Conservation (phyloP, 2,113 vertebrate genomes). For the Raphicerus campestris region DNA sequence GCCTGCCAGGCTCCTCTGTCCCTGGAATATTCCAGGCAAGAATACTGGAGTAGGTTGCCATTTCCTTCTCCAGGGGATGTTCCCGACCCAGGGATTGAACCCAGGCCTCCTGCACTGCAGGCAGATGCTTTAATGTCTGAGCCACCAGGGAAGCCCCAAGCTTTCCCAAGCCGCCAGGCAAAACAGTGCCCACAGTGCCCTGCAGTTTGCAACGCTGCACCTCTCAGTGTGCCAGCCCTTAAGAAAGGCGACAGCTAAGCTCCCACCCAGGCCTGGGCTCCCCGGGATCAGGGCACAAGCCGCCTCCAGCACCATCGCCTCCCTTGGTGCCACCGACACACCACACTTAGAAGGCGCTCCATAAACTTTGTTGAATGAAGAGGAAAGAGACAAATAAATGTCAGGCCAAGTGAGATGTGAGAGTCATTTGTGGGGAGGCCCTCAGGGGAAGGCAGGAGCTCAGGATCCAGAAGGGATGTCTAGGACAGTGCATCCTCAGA, state of each 20-base stretch:
- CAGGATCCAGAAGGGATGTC: rapidly evolving
- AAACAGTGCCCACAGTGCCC: neutral
- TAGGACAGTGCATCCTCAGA: rapidly evolving
- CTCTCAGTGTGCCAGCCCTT: neutral
- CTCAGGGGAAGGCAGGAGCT: neutral
- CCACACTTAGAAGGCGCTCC: rapidly evolving
- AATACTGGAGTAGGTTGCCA: neutral
- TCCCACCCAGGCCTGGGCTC: too few species aligned
- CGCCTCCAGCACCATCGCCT: rapidly evolving
- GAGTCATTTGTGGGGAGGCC: neutral
- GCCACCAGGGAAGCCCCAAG: neutral
- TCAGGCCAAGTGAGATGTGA: neutral
- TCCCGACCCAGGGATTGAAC: neutral
- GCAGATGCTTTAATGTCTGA: neutral
- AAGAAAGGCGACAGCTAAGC: neutral
- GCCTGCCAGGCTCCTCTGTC: neutral
- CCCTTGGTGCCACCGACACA: neutral
- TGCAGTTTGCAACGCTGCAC: neutral
- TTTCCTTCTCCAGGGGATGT: neutral
- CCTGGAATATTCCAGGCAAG: neutral
- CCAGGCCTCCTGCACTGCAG: neutral
- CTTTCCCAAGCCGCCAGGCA: neutral
- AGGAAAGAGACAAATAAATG: neutral
- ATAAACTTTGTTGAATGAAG: rapidly evolving
- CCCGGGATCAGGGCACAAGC: neutral